phyloP scores from a whole-genome alignment of 2,113 vertebrate genomes.

The Ctenomys sociabilis region DNA sequence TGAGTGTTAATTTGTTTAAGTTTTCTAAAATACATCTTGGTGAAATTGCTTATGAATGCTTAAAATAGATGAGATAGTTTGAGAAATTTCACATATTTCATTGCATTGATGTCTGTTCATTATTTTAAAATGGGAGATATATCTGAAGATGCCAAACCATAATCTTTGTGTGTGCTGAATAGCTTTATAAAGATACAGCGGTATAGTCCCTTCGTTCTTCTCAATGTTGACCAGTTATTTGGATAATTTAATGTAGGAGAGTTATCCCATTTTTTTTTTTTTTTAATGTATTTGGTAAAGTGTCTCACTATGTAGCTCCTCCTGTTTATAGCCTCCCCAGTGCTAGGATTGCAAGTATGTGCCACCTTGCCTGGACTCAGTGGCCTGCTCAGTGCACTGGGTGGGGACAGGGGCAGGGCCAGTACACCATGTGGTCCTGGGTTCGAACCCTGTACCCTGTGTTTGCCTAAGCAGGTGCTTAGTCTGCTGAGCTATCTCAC shows the following conservation, averaged over 20 bases:
- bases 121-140: background rate
- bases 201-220: slow-evolving; percentile 21
- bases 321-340: no score
- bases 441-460: no score
- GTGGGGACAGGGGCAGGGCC: no score
- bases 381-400: no score
- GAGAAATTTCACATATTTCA: background rate
- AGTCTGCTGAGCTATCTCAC: no score
- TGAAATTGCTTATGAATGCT: slow-evolving; percentile 11
- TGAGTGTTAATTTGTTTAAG: slow-evolving; percentile 11
- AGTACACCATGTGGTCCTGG: no score
- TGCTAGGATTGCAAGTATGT: no score
- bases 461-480: no score
- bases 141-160: background rate
- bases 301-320: no score
- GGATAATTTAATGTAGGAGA: slow-evolving; percentile 26
- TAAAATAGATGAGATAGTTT: background rate
- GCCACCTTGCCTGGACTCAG: no score
- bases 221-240: background rate
- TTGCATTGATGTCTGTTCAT: background rate
- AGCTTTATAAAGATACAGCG: background rate
- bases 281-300: no score
- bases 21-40: background rate
- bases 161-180: background rate
- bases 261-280: background rate